Conservation (phyloP, 1,140 invertebrate species). For the Heliconius melpomene region DNA sequence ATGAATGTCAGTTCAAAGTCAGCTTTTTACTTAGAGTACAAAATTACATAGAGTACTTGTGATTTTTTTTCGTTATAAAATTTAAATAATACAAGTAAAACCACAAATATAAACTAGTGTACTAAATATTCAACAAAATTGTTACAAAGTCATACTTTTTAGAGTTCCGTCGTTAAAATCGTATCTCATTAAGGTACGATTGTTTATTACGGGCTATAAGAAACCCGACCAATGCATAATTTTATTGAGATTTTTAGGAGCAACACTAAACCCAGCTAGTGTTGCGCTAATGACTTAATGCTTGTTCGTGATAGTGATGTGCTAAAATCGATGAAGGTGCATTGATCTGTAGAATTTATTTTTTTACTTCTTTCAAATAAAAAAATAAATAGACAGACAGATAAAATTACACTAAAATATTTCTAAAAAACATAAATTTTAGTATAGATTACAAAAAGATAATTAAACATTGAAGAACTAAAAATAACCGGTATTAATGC, state of each 20-base stretch:
- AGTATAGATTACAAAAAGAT: too few species aligned
- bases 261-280: slow-evolving; percentile 40
- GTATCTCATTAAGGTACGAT: slow-evolving; percentile 20
- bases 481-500: background rate
- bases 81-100: background rate
- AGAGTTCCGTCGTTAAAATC: slow-evolving; percentile 15
- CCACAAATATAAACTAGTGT: background rate
- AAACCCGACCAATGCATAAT: slow-evolving; percentile 33
- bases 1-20: too few species aligned
- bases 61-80: background rate
- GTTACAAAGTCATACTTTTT: slow-evolving; percentile 28
- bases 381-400: too few species aligned
- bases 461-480: background rate
- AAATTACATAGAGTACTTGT: too few species aligned
- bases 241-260: slow-evolving; percentile 40
- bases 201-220: slow-evolving; percentile 30
- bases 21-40: too few species aligned
- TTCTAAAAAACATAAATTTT: too few species aligned
- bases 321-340: background rate
- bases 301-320: slow-evolving; percentile 40
- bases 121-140: background rate
- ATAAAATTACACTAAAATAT: too few species aligned
- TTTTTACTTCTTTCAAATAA: too few species aligned
- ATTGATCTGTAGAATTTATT: background rate
- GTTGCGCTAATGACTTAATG: slow-evolving; percentile 58